Percentiles rank a stretch among this genome's conserved stretches.
phyloP scores from a whole-genome alignment of 1,140 invertebrate genomes.

The Drosophila murphyi region DNA sequence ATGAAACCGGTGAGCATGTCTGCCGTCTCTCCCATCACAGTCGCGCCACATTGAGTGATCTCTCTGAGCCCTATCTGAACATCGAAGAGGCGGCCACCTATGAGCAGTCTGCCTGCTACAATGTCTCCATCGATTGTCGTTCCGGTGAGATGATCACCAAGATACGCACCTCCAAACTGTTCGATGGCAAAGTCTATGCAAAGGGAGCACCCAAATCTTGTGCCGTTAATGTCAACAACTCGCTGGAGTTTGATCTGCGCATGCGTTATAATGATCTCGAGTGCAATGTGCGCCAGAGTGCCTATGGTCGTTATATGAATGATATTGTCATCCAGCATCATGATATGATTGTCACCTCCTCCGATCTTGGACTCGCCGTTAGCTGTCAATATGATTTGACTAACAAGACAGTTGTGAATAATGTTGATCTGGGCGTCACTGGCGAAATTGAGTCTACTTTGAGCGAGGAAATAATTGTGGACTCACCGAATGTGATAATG shows the following conservation, averaged over 20 bases:
- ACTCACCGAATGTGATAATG: slow-evolving; percentile 97
- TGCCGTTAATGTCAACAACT: slow-evolving; percentile 93
- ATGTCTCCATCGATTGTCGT: slow-evolving; percentile 95
- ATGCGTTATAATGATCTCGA: slow-evolving; percentile 96
- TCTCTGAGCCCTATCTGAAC: slow-evolving; percentile 95
- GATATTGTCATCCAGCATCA: slow-evolving; percentile 97
- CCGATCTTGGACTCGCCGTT: slow-evolving; percentile 95
- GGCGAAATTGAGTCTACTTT: slow-evolving; percentile 92
- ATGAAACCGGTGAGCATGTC: slow-evolving; percentile 95
- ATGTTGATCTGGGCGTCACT: slow-evolving; percentile 94
- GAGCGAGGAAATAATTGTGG: slow-evolving; percentile 93
- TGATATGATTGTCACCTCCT: slow-evolving; percentile 97
- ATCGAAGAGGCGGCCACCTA: slow-evolving; percentile 95
- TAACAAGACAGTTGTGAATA: slow-evolving; percentile 96
- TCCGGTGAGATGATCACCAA: slow-evolving; percentile 96
- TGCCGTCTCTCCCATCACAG: slow-evolving; percentile 96
- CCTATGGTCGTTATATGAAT: slow-evolving; percentile 93
- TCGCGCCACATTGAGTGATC: slow-evolving; percentile 93
- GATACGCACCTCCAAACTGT: slow-evolving; percentile 95
- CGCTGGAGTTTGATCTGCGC: slow-evolving; percentile 93
- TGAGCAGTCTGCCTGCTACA: slow-evolving; percentile 97
- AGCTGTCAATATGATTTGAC: slow-evolving; percentile 97
- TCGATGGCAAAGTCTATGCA: slow-evolving; percentile 97
- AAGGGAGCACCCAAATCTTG: slow-evolving; percentile 96
- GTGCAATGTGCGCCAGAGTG: slow-evolving; percentile 94